Evolutionary conservation across 53 echinoderm and acorn worm genomes (phyloP), one percentile per base, ranked within the genome.

Genomic region (Paelopatides confundens): DNA sequence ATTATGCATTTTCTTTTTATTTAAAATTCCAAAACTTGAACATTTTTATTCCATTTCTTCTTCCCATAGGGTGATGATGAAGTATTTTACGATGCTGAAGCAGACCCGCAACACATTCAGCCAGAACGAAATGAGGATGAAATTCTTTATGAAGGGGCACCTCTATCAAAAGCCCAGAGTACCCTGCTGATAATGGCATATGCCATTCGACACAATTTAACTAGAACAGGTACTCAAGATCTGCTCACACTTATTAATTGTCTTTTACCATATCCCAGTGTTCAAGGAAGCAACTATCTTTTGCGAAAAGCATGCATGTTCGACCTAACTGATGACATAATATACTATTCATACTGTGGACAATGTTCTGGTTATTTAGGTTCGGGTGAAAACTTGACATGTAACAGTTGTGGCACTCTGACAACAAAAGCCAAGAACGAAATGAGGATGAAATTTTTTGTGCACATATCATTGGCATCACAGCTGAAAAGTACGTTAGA

Each of bases 181-280:
- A 48, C 24, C 28, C 26, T 49, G 50, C 77, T 77, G 49, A 46
- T 77, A 5, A 47, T 29, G n/a, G 77, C 77, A 77, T 77, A 48
- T 58, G 82, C 81, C 23, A 48, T 91, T 4, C 65, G 62, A 33
- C 91, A 91, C 48, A 79, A 86, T 18, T 36, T 91, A 0, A 37
- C 91, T 4, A 49, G 63, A 26, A 34, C 31, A 18, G 87, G 74
- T 43, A 37, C 87, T 11, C 86, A 86, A 54, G 91, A 90, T 87
- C 34, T 90, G 18, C 77, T 90, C 30, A 28, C 14, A 18, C 21
- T 87, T 12, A 82, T 87, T 5, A 86, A 87, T 48, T 36, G 82
- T 8, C 82, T 78, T 52, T 52, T 81, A 15, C 91, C 91, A 9
- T 37, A 5, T 4, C 77, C 77, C 31, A 70, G 82, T 37, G 62